phyloP scores from a whole-genome alignment of 2,797 vertebrate genomes.

The Carcharodon carcharias region DNA sequence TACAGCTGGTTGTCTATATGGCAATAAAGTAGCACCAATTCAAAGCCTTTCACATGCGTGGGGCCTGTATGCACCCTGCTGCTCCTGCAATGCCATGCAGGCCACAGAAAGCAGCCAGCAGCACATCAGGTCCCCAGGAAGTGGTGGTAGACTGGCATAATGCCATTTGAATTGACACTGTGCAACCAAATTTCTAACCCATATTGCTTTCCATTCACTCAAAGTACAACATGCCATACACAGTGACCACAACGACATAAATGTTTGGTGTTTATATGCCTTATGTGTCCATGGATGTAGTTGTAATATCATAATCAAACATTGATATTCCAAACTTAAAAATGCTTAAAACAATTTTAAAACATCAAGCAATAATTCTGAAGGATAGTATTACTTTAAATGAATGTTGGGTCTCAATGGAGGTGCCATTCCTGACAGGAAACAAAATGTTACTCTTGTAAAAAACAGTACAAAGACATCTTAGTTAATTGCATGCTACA shows the following conservation, averaged over 20 bases:
- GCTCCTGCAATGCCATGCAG: not conserved
- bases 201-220: not conserved
- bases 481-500: not conserved
- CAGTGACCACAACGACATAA: not conserved
- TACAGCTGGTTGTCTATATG: no score
- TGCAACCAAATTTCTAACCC: no score
- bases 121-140: no score
- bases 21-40: not conserved
- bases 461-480: not conserved
- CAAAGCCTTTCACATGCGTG: not conserved
- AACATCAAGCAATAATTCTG: no score
- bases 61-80: no score
- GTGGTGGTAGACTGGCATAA: not conserved
- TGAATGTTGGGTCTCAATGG: not conserved
- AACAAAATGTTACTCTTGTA: not conserved
- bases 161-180: no score
- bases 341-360: not conserved
- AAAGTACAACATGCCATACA: not conserved
- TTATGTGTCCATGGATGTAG: not conserved
- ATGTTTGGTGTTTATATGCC: not conserved
- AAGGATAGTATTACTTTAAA: not conserved
- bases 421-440: not conserved
- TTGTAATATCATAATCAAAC: not conserved
- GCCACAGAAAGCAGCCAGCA: not conserved
- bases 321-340: not conserved